These are phyloP conservation scores for Psilopogon haemacephalus DNA, from an alignment of 2,113 vertebrate species.

Conservation along the genomic window DNA sequence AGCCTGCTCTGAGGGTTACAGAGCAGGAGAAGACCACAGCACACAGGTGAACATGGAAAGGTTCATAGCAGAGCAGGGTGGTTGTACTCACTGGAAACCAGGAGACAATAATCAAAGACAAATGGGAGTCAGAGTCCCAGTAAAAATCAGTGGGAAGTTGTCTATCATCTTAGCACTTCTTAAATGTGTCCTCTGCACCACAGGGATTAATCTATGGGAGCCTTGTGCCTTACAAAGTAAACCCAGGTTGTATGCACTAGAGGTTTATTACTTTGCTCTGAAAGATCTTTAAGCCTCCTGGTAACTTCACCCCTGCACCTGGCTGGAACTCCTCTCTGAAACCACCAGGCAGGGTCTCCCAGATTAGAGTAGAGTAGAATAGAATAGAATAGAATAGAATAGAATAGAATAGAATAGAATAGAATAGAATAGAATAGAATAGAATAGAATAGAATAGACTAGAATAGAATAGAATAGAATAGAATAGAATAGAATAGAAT, in stretches of 20 bases:
- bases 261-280: neutral
- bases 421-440: too few species aligned
- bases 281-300: neutral
- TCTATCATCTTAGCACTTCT: neutral
- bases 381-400: too few species aligned
- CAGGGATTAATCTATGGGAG: neutral
- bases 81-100: neutral
- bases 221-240: neutral
- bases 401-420: too few species aligned
- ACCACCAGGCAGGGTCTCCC: neutral
- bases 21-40: neutral
- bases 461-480: too few species aligned
- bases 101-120: neutral
- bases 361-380: too few species aligned
- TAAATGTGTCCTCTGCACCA: neutral
- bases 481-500: too few species aligned
- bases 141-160: neutral
- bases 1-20: neutral
- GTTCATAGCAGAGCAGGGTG: neutral
- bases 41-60: neutral
- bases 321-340: neutral
- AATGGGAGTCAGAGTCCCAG: neutral
- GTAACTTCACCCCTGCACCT: neutral
- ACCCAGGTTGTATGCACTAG: fast-evolving
- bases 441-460: too few species aligned